Evolutionary conservation across 2,888 invertebrate species (phyloP).

Genomic region (Drosophila ustulata): DNA sequence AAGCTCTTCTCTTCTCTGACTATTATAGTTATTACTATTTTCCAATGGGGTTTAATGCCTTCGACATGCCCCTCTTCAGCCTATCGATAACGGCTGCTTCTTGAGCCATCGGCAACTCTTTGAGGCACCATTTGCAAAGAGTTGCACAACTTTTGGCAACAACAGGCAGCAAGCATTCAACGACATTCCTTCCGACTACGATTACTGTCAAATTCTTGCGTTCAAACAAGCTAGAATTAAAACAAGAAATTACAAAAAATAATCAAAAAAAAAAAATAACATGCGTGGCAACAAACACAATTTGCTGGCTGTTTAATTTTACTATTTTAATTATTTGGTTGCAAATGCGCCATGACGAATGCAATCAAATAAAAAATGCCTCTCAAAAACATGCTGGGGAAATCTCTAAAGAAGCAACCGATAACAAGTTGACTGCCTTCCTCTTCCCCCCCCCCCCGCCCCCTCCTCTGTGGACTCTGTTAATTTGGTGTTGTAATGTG

Average conservation of each 20-base stretch:
- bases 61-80: not conserved
- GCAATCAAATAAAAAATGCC: constrained; percentile 32
- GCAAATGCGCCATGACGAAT: constrained; percentile 55
- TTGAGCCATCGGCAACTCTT: not conserved
- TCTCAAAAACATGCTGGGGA: constrained; percentile 31
- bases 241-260: constrained; percentile 19
- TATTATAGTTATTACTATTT: too few relatives aligned
- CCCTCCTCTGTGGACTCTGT: constrained; percentile 4
- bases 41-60: not conserved
- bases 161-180: not conserved
- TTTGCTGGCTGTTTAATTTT: constrained; percentile 55
- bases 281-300: constrained; percentile 39
- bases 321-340: constrained; percentile 67
- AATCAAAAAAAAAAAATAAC: not conserved
- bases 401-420: constrained; percentile 34
- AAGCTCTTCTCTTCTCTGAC: too few relatives aligned
- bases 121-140: constrained; percentile 3
- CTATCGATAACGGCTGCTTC: constrained; percentile 9
- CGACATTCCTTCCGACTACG: constrained; percentile 3
- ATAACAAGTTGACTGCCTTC: constrained; percentile 60
- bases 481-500: constrained; percentile 66
- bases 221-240: constrained; percentile 53
- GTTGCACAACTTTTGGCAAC: constrained; percentile 22
- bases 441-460: constrained; percentile 1
- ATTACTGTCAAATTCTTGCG: constrained; percentile 24